Evolutionary conservation across 1,140 invertebrate species (phyloP).

Genomic region (Sinella curviseta): DNA sequence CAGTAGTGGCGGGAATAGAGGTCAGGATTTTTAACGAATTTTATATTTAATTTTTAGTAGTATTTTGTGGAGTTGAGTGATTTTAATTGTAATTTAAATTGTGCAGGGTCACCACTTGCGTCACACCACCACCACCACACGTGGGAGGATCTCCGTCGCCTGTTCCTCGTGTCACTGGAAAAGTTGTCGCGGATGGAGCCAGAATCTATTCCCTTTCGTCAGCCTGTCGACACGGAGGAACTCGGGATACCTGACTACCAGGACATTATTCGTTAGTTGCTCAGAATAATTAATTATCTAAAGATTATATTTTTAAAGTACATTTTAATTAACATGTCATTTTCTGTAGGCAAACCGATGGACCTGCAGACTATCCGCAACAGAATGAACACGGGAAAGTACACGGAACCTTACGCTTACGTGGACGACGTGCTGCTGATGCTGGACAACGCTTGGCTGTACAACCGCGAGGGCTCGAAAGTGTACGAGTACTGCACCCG

Average conservation of each 20-base stretch:
- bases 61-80: background rate
- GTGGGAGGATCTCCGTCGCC: constrained; percentile 3
- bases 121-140: background rate
- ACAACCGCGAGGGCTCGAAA: background rate
- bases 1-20: no score
- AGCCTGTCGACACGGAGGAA: background rate
- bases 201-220: background rate
- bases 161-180: constrained; percentile 6
- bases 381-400: constrained; percentile 11
- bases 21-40: no score
- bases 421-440: constrained; percentile 13
- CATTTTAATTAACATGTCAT: background rate
- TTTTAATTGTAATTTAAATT: background rate
- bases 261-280: constrained; percentile 4
- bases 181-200: background rate
- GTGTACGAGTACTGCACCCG: background rate
- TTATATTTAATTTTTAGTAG: no score
- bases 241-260: constrained; percentile 11
- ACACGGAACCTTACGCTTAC: background rate
- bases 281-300: no score
- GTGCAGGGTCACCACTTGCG: background rate
- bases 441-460: constrained; percentile 11
- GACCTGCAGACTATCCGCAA: constrained; percentile 8
- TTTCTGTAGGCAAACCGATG: background rate
- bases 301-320: background rate